Evolutionary conservation across 2,113 vertebrate species (phyloP), one percentile per base, ranked within the genome.

Genomic region (Epinephelus moara): DNA sequence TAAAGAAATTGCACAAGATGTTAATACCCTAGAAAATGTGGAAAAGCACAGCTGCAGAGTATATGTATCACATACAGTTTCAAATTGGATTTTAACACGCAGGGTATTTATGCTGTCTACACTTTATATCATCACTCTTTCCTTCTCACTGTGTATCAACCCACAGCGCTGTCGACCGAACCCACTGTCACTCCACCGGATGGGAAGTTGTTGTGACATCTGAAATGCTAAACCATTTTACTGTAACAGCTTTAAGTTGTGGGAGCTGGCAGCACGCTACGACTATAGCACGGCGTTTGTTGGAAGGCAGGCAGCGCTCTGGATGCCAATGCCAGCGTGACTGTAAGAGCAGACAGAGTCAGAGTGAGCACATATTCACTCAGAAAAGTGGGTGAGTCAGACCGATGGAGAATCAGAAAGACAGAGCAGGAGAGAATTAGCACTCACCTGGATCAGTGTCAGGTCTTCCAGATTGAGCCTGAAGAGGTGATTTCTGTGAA

Each of bases 401-500:
- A 63, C 40, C 0, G 66, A 30, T 61, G 42, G 40, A 67, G 70
- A 56, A 27, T 14, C 47, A 61, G 37, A 67, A 14, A n/a, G 60
- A 73, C 49, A 50, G 63, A 72, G 67, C 1, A 18, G 47, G 61
- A 75, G 18, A 57, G 53, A 84, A 53, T 85, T 75, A 84, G 50
- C 63, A 82, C 93, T 94, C 89, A 95, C 94, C 92, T 95, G 94
- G 86, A 95, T 95, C 83, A 98, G 94, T 86, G 97, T 96, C 84
- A 98, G 95, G 93, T 98, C 97, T 78, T 97, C 97, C 57, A 97
- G 96, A 84, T 93, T 96, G 69, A 98, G 92, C 85, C 97, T 96
- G 96, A 98, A 98, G 94, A 98, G 97, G 91, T 97, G 96, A 94
- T 98, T 98, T 95, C 97, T 98, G 90, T 70, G 15, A 49, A 94